Base-by-base conservation (phyloP, 2,113 vertebrate genomes). In the Irena cyanogastra region DNA sequence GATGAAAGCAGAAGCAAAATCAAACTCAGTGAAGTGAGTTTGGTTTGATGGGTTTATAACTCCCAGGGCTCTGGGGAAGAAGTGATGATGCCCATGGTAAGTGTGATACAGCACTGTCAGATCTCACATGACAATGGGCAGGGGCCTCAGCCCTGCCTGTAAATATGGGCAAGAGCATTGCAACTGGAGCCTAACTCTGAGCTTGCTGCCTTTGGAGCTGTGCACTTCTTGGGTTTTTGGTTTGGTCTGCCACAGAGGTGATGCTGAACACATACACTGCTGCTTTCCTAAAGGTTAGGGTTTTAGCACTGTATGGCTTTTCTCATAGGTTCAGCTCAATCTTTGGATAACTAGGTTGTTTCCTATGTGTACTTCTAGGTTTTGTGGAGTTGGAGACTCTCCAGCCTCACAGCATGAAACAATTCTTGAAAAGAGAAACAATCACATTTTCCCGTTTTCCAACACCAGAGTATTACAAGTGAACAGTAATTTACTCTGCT, bases 1-100 rank as follows among this genome's bases (percentile, higher is more conserved):
- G 86, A 92, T 90, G 79, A 93, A 93, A 93, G 86, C 66, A 86
- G 61, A 71, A 94, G 30, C 42, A 68, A 90, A 90, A 79, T 79
- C 57, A 85, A 71, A 85, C 50, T 76, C 45, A 21, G 79, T 52
- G 41, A 69, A 74, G 45, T 35, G 63, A 56, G n/a, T 49, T 83
- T 56, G 45, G n/a, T 88, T 72, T 76, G 89, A 60, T 76, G 89
- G 61, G 50, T 64, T 83, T 83, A 2, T 26, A 69, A 41, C 59
- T 90, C 41, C 27, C 54, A 18, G 53, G 5, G 49, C 50, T 72
- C 35, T 19, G 12, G 53, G 75, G 76, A 83, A 41, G 59, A 21
- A 83, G 63, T 5, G 53, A 8, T 26, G 57, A 20, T 76, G 66
- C 21, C 78, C 19, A 0, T 22, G 66, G 61, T 61, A 28, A 31